Evolutionary conservation across 2,888 invertebrate species (phyloP), one percentile per base, ranked within the genome.

Genomic region (Polymixis flavicincta): DNA sequence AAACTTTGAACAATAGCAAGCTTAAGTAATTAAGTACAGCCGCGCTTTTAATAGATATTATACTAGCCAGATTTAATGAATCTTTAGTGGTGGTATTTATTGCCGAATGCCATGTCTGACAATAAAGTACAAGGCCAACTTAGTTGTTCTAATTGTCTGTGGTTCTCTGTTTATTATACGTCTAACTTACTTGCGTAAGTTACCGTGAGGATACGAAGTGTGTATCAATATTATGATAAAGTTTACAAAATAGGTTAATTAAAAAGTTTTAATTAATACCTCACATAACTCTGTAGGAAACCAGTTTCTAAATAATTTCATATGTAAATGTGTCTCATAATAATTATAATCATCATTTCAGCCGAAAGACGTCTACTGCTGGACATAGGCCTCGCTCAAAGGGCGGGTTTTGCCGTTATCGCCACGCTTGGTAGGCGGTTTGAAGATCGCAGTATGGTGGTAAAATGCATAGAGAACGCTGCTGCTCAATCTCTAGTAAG

Each of bases 61-160:
- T 22, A 50, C 42, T 17, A 32, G 52, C 32, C 8, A 42, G 42
- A 48, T 37, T 76, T 66, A 48, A 45, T 25, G 5, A n/a, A 48
- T 65, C 50, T 80, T 80, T 65, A 65, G 65, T 37, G 64, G 52
- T 54, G 14, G 37, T 60, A 71, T 71, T 72, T 37, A 80, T 45
- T 42, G 28, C 50, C 14, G 5, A 74, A 74, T 63, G 45, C 60
- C 61, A 55, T 57, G 61, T 52, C 61, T 52, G 32, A 54, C 63
- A 22, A 63, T 54, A 45, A 80, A 78, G 61, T 67, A 78, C n/a
- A 50, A 63, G 61, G 65, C 13, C 57, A 82, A 78, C 68, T 78
- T 69, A 6, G 37, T 42, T n/a, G 32, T 9, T 61, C 28, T 60
- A 45, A 82, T 55, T 55, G 72, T 52, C 78, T 82, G 64, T 11